phyloP scores from a whole-genome alignment of 2,113 vertebrate genomes.

The Meriones unguiculatus region DNA sequence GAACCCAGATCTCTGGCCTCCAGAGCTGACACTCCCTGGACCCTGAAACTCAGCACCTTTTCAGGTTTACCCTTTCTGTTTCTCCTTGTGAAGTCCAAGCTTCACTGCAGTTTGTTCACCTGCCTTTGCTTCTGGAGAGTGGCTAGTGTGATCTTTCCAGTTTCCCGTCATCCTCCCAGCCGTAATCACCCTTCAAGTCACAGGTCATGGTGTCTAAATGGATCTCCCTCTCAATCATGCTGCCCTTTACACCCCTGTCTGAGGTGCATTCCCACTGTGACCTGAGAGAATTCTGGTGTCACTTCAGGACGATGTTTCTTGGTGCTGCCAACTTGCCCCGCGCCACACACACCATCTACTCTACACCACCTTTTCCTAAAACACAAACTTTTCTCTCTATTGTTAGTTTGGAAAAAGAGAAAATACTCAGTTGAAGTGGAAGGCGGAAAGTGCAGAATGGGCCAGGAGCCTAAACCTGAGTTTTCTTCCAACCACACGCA shows the following conservation, averaged over 20 bases:
- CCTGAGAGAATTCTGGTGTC: constrained; percentile 33
- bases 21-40: neutral
- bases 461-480: neutral
- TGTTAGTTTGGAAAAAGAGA: neutral
- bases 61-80: neutral
- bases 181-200: neutral
- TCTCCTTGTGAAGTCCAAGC: neutral
- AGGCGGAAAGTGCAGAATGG: neutral
- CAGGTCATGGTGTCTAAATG: neutral
- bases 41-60: neutral
- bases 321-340: neutral
- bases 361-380: neutral
- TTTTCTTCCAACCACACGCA: neutral
- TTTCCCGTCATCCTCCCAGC: neutral
- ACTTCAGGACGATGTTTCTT: constrained; percentile 66
- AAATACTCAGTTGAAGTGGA: neutral
- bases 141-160: neutral
- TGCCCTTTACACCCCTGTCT: neutral
- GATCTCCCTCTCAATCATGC: neutral
- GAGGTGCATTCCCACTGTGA: neutral
- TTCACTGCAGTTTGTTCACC: neutral
- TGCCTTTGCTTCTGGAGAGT: neutral
- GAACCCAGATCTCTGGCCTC: neutral
- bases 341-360: neutral
- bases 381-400: neutral